Percentiles rank a stretch among this genome's conserved stretches.
Evolutionary conservation across 2,888 invertebrate species (phyloP).

Genomic region (Acronicta psi): DNA sequence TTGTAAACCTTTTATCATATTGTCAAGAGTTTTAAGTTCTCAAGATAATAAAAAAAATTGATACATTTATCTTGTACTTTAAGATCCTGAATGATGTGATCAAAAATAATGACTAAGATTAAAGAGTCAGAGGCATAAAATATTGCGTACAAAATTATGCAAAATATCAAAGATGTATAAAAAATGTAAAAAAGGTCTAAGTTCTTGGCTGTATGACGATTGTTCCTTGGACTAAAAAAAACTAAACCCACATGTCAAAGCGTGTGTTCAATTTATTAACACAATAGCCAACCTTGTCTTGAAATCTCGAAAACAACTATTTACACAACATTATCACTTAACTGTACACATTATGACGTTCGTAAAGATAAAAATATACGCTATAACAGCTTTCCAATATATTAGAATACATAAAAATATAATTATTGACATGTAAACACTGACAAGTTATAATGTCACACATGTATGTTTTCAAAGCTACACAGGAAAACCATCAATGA

Average conservation of each 20-base stretch:
- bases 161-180: background rate
- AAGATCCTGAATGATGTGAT: background rate
- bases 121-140: too few relatives aligned
- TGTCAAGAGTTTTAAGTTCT: background rate
- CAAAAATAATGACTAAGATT: too few relatives aligned
- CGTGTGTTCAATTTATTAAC: slow-evolving; percentile 25
- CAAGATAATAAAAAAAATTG: background rate
- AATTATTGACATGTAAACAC: slow-evolving; percentile 57
- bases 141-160: background rate
- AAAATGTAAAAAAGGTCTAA: background rate
- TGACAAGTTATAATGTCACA: slow-evolving; percentile 57
- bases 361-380: slow-evolving; percentile 40
- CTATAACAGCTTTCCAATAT: slow-evolving; percentile 30
- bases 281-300: slow-evolving; percentile 22
- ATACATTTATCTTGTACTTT: slow-evolving; percentile 14
- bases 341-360: slow-evolving; percentile 44
- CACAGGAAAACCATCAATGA: slow-evolving; percentile 62
- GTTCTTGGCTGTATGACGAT: slow-evolving; percentile 26
- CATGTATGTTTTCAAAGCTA: slow-evolving; percentile 47
- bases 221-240: slow-evolving; percentile 29
- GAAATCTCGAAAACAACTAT: slow-evolving; percentile 39
- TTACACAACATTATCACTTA: slow-evolving; percentile 53
- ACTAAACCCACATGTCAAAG: slow-evolving; percentile 48
- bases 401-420: slow-evolving; percentile 39
- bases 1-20: background rate